Evolutionary conservation across 2,888 invertebrate genomes (phyloP).

Genomic region (Epinotia demarniana): DNA sequence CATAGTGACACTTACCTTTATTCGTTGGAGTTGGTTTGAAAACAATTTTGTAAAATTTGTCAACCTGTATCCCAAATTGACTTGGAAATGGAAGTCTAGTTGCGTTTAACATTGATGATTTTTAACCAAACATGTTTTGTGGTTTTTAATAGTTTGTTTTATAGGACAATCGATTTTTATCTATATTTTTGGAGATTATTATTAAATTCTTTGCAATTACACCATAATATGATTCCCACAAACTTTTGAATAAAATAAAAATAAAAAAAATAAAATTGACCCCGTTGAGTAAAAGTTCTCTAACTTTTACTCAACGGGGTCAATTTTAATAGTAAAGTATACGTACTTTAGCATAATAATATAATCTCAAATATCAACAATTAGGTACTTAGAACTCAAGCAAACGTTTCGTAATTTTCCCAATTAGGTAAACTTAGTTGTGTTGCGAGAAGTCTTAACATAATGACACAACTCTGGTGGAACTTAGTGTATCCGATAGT

Average conservation of each 20-base stretch:
- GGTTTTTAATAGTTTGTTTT: too few species aligned
- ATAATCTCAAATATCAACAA: conserved; percentile 1
- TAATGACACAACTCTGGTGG: conserved; percentile 63
- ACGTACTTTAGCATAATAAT: conserved; percentile 6
- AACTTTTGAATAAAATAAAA: too few species aligned
- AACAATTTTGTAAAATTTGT: conserved; percentile 5
- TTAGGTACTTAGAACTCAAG: conserved; percentile 24
- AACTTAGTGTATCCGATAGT: conserved; percentile 30
- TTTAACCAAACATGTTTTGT: neutral
- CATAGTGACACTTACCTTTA: conserved; percentile 1
- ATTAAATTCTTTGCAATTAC: too few species aligned
- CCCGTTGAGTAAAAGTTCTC: neutral
- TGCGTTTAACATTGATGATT: neutral
- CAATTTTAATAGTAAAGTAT: too few species aligned
- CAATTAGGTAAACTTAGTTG: conserved; percentile 59
- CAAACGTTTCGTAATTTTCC: conserved; percentile 47
- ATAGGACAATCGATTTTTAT: too few species aligned
- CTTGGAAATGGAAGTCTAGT: neutral
- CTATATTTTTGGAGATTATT: too few species aligned
- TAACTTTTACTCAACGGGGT: too few species aligned
- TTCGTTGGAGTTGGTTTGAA: conserved; percentile 23
- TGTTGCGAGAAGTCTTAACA: conserved; percentile 58
- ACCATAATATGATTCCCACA: too few species aligned
- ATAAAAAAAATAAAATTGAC: too few species aligned
- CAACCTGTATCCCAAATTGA: neutral